Evolutionary conservation across 1,140 invertebrate genomes (phyloP).

Genomic region (Papilio glaucus): DNA sequence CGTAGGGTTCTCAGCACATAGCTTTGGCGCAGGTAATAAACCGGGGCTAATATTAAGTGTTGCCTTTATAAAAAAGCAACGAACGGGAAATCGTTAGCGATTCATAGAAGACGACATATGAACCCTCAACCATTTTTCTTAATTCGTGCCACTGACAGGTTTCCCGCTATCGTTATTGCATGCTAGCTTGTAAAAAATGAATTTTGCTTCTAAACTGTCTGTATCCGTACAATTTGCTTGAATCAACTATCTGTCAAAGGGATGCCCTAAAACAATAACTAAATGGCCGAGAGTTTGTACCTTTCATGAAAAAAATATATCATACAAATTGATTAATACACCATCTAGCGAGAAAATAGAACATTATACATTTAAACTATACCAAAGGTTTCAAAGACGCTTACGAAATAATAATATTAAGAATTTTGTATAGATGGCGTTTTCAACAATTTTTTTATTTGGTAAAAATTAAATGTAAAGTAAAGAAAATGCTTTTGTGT

Average conservation of each 20-base stretch:
- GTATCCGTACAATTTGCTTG: too few species aligned
- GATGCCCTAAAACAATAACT: too few species aligned
- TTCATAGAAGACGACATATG: background rate
- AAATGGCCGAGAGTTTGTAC: too few species aligned
- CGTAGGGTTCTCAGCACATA: background rate
- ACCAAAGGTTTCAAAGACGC: too few species aligned
- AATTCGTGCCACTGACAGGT: background rate
- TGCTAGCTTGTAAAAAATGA: background rate
- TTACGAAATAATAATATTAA: background rate
- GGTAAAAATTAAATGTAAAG: too few species aligned
- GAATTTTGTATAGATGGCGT: background rate
- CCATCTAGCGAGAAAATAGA: slow-evolving; percentile 2
- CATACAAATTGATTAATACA: background rate
- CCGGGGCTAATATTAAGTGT: too few species aligned
- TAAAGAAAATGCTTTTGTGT: too few species aligned
- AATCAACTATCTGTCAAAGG: too few species aligned
- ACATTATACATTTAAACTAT: too few species aligned
- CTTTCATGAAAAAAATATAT: background rate
- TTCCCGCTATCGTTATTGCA: too few species aligned
- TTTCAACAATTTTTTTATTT: too few species aligned
- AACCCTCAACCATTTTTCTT: background rate
- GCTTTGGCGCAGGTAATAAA: background rate
- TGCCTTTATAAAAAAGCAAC: too few species aligned
- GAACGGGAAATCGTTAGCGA: background rate
- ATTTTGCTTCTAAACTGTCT: background rate